Conservation (phyloP, 2,113 vertebrate species). For the Grammomys surdaster region DNA sequence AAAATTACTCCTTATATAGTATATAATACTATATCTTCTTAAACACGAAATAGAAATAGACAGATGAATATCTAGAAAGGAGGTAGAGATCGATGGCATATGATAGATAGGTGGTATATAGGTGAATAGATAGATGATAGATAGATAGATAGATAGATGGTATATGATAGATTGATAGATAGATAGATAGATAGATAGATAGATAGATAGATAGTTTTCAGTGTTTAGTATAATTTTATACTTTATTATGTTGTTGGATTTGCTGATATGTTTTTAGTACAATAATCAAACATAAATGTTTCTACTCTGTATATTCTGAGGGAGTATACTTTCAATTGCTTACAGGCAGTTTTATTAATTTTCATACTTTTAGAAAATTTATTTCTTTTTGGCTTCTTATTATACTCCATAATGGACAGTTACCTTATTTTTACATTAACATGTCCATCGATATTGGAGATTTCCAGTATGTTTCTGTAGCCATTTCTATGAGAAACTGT, state of each 20-base stretch:
- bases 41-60: background rate
- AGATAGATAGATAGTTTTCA: background rate
- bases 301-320: background rate
- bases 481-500: background rate
- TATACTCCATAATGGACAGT: background rate
- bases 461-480: background rate
- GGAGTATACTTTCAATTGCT: background rate
- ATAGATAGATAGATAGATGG: background rate
- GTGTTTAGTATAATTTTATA: background rate
- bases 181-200: background rate
- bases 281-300: background rate
- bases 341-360: background rate
- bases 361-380: background rate
- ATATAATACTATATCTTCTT: background rate
- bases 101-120: too few relatives aligned
- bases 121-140: background rate
- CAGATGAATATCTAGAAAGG: background rate
- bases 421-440: background rate
- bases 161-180: background rate
- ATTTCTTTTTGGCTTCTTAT: background rate
- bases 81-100: background rate
- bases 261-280: background rate
- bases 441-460: background rate
- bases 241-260: background rate
- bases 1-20: background rate